Evolutionary conservation across 2,888 invertebrate genomes (phyloP).

Genomic region (Apamea anceps): DNA sequence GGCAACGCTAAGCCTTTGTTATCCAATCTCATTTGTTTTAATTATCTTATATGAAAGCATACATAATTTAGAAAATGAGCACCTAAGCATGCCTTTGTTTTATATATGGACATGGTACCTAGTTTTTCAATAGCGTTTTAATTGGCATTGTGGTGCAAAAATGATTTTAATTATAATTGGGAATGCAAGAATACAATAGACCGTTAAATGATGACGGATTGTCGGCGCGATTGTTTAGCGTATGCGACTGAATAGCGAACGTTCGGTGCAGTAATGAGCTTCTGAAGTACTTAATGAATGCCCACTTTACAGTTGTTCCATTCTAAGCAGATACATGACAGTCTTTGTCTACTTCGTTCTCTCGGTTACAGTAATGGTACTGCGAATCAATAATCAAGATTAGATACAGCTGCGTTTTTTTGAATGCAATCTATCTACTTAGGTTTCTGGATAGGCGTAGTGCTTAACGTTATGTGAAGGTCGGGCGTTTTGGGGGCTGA

Average conservation of each 20-base stretch:
- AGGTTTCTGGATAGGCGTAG: conserved; percentile 37
- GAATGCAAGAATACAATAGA: conserved; percentile 79
- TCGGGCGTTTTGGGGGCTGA: too few relatives aligned
- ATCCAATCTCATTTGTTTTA: conserved; percentile 59
- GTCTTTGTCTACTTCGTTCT: conserved; percentile 55
- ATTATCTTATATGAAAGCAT: conserved; percentile 52
- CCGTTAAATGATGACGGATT: conserved; percentile 81
- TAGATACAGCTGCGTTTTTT: conserved; percentile 8
- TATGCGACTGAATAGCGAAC: conserved; percentile 80
- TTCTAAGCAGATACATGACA: conserved; percentile 66
- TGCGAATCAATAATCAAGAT: conserved; percentile 13
- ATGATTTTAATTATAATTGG: conserved; percentile 82
- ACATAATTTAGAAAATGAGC: conserved; percentile 55
- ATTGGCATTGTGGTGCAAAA: conserved; percentile 74
- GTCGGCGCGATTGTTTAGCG: conserved; percentile 80
- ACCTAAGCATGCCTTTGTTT: conserved; percentile 58
- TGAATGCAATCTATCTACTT: conserved; percentile 38
- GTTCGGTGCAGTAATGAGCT: conserved; percentile 83
- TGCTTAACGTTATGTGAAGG: not conserved
- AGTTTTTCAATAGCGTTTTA: conserved; percentile 69
- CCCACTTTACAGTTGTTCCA: conserved; percentile 72
- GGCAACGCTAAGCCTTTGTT: conserved; percentile 37
- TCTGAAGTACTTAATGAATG: conserved; percentile 80
- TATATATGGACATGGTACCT: conserved; percentile 46
- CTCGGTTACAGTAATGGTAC: conserved; percentile 36